These are phyloP conservation scores for Brachionus manjavacas DNA, from an alignment of 1,140 invertebrate species.

Conservation along the genomic window DNA sequence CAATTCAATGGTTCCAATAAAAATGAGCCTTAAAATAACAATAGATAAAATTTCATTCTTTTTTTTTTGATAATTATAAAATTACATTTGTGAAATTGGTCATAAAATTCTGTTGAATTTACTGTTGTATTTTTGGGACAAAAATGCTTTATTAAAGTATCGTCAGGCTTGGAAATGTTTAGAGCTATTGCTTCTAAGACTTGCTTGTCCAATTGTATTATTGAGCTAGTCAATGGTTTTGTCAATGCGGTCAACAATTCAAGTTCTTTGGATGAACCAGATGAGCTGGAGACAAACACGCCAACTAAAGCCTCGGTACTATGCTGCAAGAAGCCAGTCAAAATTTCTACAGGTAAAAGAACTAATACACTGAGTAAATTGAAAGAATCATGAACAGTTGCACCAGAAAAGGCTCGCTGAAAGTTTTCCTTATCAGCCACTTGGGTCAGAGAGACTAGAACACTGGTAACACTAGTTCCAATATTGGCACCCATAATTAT, in stretches of 20 bases:
- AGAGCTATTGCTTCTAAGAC: conserved; percentile 54
- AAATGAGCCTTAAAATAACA: background rate
- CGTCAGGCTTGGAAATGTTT: conserved; percentile 44
- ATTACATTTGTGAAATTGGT: background rate
- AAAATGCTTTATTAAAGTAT: conserved; percentile 45
- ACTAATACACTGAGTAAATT: conserved; percentile 61
- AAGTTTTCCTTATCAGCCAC: conserved; percentile 54
- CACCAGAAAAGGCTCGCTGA: conserved; percentile 61
- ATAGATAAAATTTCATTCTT: background rate
- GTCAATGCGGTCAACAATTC: conserved; percentile 59
- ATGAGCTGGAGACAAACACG: background rate
- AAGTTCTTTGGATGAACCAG: conserved; percentile 38
- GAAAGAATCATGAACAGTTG: conserved; percentile 64
- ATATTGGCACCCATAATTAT: conserved; percentile 66
- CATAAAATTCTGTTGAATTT: conserved; percentile 34
- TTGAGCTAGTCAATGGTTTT: conserved; percentile 31
- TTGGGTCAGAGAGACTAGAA: conserved; percentile 59
- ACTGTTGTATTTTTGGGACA: conserved; percentile 45
- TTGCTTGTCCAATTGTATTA: conserved; percentile 57
- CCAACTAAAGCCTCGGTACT: background rate
- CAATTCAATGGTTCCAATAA: conserved; percentile 45
- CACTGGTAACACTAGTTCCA: conserved; percentile 64
- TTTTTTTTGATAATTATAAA: background rate
- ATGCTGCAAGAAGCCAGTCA: conserved; percentile 47
- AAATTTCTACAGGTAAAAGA: conserved; percentile 59